Conservation (phyloP, 1,140 invertebrate species). For the Neocloeon triangulifer region DNA sequence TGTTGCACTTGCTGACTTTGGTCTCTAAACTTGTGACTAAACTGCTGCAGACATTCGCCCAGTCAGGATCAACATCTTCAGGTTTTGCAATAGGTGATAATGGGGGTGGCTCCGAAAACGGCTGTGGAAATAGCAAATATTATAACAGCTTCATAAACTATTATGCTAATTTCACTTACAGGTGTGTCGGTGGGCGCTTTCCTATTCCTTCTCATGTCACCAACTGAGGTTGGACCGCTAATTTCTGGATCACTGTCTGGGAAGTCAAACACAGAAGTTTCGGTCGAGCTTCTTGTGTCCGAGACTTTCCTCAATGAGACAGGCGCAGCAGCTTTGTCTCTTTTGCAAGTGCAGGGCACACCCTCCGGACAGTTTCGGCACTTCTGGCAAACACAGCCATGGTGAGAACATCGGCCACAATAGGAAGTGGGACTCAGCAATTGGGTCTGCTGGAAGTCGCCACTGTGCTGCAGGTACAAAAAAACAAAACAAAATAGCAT, state of each 20-base stretch:
- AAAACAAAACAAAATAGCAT: no score
- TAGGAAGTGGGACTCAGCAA: conserved; percentile 7
- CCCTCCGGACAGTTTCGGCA: conserved; percentile 9
- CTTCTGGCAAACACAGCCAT: no score
- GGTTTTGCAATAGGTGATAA: no score
- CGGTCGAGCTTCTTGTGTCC: conserved; percentile 30
- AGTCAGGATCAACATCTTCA: no score
- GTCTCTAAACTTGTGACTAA: no score
- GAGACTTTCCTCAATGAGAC: conserved; percentile 17
- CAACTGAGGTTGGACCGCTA: not conserved
- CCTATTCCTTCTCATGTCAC: conserved; percentile 5
- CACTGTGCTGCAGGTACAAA: conserved; percentile 2
- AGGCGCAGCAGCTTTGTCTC: conserved; percentile 3
- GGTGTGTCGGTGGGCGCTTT: conserved; percentile 4
- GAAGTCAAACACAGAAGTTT: conserved; percentile 34
- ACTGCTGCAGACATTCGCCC: no score
- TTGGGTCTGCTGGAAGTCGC: conserved; percentile 2
- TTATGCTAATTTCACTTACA: no score
- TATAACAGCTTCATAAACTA: no score
- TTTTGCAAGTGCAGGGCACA: conserved; percentile 10
- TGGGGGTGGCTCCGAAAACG: no score
- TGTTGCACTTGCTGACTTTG: no score
- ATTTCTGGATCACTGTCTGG: conserved; percentile 5
- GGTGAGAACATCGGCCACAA: conserved; percentile 9
- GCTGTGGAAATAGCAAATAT: no score